A percentile compares a stretch with the other conserved stretches of the same genome.
phyloP scores from a whole-genome alignment of 1,140 invertebrate genomes.

The Geopemphigus sp. region DNA sequence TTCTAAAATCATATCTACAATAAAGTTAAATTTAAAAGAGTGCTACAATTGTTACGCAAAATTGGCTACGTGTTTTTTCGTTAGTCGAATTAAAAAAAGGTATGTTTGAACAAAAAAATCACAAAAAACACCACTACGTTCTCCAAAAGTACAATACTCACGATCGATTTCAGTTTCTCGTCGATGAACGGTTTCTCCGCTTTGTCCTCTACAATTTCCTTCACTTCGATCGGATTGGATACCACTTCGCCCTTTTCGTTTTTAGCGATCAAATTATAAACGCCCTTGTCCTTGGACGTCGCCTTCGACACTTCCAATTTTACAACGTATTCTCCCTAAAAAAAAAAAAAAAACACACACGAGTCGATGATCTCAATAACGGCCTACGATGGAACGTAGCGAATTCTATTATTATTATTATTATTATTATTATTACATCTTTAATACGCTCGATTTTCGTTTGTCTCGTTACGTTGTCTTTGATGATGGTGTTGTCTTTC shows the following conservation, averaged over 20 bases:
- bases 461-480: slow-evolving; percentile 71
- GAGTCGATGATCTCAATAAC: too few relatives aligned
- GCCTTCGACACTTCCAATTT: slow-evolving; percentile 84
- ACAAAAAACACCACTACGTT: background rate
- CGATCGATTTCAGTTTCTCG: slow-evolving; percentile 70
- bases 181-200: slow-evolving; percentile 66
- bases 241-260: slow-evolving; percentile 91
- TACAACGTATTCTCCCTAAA: slow-evolving; percentile 77
- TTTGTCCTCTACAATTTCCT: slow-evolving; percentile 68
- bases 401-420: too few relatives aligned
- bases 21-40: too few relatives aligned
- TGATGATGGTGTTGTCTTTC: slow-evolving; percentile 76
- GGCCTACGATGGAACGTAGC: too few relatives aligned
- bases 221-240: slow-evolving; percentile 83
- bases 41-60: too few relatives aligned
- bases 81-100: background rate
- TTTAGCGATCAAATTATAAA: slow-evolving; percentile 85
- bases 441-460: slow-evolving; percentile 74
- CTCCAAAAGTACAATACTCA: slow-evolving; percentile 57
- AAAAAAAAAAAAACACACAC: background rate
- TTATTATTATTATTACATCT: slow-evolving; percentile 63
- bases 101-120: background rate
- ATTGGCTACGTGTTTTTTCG: background rate
- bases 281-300: slow-evolving; percentile 75
- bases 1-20: background rate